Conservation (phyloP, 2,113 vertebrate genomes). For the Steatornis caripensis region DNA sequence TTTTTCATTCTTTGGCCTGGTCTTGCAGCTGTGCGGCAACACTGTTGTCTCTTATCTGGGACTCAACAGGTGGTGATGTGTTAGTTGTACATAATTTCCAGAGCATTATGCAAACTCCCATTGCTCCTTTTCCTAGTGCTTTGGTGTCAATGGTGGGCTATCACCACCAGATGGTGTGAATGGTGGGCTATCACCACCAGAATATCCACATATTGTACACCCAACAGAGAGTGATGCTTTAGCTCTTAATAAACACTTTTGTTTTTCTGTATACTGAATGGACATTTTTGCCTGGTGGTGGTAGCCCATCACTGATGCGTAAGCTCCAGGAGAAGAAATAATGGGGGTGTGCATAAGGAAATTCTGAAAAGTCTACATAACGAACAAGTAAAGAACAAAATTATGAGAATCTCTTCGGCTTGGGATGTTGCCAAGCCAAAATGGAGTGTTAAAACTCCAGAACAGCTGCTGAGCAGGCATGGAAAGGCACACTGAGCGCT, state of each 20-base stretch:
- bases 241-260: background rate
- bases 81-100: background rate
- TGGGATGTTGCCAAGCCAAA: background rate
- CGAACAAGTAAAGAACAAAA: background rate
- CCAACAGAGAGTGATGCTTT: background rate
- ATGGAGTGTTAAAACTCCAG: background rate
- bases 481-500: background rate
- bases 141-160: accelerated
- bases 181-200: background rate
- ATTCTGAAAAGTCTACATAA: background rate
- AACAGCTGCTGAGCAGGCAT: background rate
- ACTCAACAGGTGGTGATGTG: background rate
- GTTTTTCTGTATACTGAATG: background rate
- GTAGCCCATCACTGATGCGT: background rate
- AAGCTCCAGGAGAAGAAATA: background rate
- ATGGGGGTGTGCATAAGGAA: background rate
- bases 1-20: background rate
- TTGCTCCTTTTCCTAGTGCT: background rate
- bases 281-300: background rate
- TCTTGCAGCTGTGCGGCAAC: background rate
- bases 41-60: background rate
- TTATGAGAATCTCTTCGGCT: background rate
- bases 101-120: background rate
- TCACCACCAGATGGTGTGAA: background rate
- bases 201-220: background rate